Evolutionary conservation across 2,888 invertebrate species (phyloP), one percentile per base, ranked within the genome.

Genomic region (Craniophora ligustri): DNA sequence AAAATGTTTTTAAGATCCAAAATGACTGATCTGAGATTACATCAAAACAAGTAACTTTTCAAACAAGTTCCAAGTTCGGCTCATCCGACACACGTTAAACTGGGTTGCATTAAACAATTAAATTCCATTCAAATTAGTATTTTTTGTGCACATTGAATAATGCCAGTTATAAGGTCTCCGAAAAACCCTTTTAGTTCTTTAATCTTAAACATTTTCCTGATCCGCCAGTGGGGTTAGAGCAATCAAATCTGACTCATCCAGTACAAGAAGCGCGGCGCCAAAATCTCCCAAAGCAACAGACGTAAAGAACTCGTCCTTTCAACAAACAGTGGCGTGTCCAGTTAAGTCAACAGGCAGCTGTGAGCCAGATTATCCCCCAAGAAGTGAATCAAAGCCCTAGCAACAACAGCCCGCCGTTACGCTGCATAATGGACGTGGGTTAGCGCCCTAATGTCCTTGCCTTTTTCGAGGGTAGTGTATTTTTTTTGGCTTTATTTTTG

Each of bases 321-420:
- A 19, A 40, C 47, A 48, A 59, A 47, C 55, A 39, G 31, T 10
- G 34, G 7, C 36, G 19, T 44, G 64, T 62, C 62, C 68, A 21
- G 62, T 44, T 32, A 18, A 32, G 64, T 68, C 69, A 63, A 55
- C 69, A 68, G 63, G 39, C 63, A 40, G 34, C 1, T 21, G 59
- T 66, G 67, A 68, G 56, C 69, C 63, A 41, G 63, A 63, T 64
- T 63, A 64, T 64, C 64, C 69, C 48, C 32, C 64, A 68, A 68
- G 68, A 51, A 65, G 67, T 66, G 61, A 41, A 47, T 42, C 36
- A 51, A 65, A 66, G 66, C 65, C 66, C 30, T 15, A 18, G 40
- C 15, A 45, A 58, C 47, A 53, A 69, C 66, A 58, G 21, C 14
- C 35, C 49, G 19, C 8, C 69, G 40, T 14, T 19, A 8, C 34